These are phyloP conservation scores for Odontophorus gujanensis DNA, from an alignment of 2,113 vertebrate genomes.

Conservation along the genomic window DNA sequence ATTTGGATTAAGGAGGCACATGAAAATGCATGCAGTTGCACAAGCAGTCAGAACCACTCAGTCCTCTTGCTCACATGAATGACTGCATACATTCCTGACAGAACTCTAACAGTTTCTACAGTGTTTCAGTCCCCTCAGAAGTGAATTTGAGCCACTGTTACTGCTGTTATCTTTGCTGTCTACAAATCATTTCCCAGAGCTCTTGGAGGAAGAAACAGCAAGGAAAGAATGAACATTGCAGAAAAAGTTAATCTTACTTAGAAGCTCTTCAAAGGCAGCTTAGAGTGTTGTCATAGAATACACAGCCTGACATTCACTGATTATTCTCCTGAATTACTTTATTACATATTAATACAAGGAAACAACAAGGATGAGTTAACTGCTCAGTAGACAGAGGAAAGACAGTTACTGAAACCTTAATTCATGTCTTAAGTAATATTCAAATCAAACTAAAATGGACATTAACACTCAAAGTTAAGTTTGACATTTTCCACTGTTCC, in stretches of 20 bases:
- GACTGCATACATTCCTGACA: background rate
- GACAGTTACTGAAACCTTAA: background rate
- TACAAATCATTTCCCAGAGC: background rate
- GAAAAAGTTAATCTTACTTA: background rate
- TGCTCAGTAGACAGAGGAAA: background rate
- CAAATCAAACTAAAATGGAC: background rate
- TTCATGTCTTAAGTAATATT: background rate
- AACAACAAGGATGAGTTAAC: background rate
- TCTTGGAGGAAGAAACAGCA: background rate
- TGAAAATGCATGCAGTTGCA: background rate
- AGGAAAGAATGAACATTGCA: background rate
- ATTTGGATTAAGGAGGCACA: conserved; percentile 10
- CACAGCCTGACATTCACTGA: background rate
- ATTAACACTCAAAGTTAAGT: background rate
- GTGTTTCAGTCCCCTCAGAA: background rate
- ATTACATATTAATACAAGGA: background rate
- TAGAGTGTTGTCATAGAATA: background rate
- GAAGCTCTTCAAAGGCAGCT: background rate
- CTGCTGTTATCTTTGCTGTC: background rate
- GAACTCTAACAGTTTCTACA: background rate
- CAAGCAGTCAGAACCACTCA: background rate
- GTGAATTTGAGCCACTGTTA: background rate
- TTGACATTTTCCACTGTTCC: fast-evolving
- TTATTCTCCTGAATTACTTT: background rate
- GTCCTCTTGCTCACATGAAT: background rate